phyloP scores from a whole-genome alignment of 2,113 vertebrate genomes.

The Rhegmatorhina hoffmannsi region DNA sequence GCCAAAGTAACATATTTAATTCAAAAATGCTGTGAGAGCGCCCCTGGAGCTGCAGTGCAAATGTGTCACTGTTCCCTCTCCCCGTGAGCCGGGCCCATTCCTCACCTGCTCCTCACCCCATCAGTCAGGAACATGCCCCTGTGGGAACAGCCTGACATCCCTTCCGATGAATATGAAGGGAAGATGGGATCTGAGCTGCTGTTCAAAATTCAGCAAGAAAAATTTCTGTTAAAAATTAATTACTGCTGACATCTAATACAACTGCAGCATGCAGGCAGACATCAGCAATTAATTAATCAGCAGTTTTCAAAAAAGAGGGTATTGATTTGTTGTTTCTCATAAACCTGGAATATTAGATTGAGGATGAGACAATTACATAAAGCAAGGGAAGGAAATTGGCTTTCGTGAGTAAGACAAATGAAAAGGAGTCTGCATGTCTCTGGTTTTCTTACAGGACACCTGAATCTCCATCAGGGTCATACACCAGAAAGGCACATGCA shows the following conservation, averaged over 20 bases:
- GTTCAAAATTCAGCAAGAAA: conserved; percentile 4
- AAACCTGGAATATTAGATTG: conserved; percentile 49
- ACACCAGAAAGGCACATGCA: background rate
- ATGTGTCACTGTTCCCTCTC: background rate
- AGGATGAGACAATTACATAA: conserved; percentile 30
- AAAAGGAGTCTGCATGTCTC: background rate
- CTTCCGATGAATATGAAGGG: background rate
- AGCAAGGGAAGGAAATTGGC: conserved; percentile 12
- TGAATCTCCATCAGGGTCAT: background rate
- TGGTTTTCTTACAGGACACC: background rate
- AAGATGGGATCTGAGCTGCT: background rate
- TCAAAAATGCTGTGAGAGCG: background rate
- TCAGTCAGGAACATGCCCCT: background rate
- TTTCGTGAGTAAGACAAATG: background rate
- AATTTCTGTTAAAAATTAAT: conserved; percentile 60
- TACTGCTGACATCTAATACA: conserved; percentile 44
- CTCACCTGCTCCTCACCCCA: background rate
- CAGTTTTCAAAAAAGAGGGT: conserved; percentile 17
- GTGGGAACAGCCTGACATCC: background rate
- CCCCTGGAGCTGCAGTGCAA: background rate
- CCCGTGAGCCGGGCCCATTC: background rate
- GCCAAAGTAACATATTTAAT: background rate
- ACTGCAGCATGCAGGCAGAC: background rate
- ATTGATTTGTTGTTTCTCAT: conserved; percentile 67
- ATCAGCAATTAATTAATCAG: conserved; percentile 49